Percentiles rank a stretch among this genome's conserved stretches.
These are phyloP conservation scores for Ahaetulla prasina DNA, from an alignment of 2,113 vertebrate species.

Conservation along the genomic window DNA sequence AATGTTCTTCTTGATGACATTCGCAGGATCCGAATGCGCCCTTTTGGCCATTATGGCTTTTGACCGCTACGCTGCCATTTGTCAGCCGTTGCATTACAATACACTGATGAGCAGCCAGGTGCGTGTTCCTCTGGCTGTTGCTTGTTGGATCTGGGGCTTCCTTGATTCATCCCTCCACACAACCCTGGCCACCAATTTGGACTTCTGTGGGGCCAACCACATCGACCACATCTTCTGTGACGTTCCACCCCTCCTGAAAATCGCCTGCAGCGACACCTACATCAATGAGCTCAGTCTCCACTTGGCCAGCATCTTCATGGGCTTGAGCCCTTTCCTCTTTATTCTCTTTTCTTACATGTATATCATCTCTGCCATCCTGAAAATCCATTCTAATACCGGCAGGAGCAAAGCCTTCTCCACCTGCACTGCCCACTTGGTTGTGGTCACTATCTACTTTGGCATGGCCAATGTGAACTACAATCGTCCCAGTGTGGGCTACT, in stretches of 20 bases:
- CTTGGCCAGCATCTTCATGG: background rate
- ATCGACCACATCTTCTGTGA: background rate
- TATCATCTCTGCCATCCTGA: background rate
- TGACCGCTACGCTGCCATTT: background rate
- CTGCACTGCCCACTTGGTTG: constrained; percentile 33
- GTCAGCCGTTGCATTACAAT: background rate
- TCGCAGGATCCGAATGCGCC: background rate
- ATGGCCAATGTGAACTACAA: background rate
- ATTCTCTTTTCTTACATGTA: background rate
- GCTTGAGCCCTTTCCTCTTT: background rate
- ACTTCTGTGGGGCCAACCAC: background rate
- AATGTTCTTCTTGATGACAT: background rate
- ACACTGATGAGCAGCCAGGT: background rate
- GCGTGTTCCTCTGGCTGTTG: background rate
- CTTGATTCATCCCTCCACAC: background rate
- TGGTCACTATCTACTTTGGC: constrained; percentile 4
- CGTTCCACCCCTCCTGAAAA: background rate
- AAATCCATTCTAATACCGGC: background rate
- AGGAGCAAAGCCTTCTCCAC: background rate
- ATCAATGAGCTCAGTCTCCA: background rate
- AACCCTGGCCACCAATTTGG: background rate
- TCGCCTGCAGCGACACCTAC: background rate
- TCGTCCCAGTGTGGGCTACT: background rate
- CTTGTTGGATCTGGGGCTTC: background rate
- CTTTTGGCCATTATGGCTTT: background rate